These are phyloP conservation scores for Peribatodes rhomboidaria DNA, from an alignment of 2,888 invertebrate species.

Conservation along the genomic window DNA sequence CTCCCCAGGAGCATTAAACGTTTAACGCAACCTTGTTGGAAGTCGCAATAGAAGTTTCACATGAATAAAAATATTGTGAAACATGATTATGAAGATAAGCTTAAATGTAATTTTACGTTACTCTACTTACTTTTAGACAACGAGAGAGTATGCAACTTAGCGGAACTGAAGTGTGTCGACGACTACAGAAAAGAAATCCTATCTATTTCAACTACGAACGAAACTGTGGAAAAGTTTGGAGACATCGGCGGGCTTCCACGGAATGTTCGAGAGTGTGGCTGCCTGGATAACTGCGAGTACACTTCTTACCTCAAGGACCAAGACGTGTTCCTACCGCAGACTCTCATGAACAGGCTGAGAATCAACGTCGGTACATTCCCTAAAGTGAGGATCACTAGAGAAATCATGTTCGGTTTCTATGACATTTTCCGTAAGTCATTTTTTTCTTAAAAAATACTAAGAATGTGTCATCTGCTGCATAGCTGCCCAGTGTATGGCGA, in stretches of 20 bases:
- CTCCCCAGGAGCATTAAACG: too few relatives aligned
- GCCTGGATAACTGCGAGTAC: constrained; percentile 72
- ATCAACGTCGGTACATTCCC: constrained; percentile 89
- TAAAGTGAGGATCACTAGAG: constrained; percentile 88
- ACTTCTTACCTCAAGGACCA: constrained; percentile 70
- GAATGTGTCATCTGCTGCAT: too few relatives aligned
- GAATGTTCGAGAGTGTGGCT: constrained; percentile 69
- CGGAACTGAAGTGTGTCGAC: constrained; percentile 69
- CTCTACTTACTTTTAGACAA: constrained; percentile 56
- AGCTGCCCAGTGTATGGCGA: too few relatives aligned
- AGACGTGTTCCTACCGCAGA: constrained; percentile 59
- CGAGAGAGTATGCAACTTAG: constrained; percentile 72
- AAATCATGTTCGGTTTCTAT: constrained; percentile 89
- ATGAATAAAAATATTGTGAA: too few relatives aligned
- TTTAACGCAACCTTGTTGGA: too few relatives aligned
- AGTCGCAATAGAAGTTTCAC: too few relatives aligned
- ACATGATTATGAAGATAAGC: too few relatives aligned
- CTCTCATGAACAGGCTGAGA: constrained; percentile 61
- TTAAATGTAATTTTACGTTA: background rate
- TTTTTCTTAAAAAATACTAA: too few relatives aligned
- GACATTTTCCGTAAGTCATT: constrained; percentile 88
- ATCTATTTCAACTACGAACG: constrained; percentile 61
- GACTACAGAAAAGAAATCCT: constrained; percentile 68
- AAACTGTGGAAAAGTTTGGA: constrained; percentile 55
- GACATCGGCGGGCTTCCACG: constrained; percentile 59